Evolutionary conservation across 2,888 invertebrate genomes (phyloP), one percentile per base, ranked within the genome.

Genomic region (Temnothorax unifasciatus): DNA sequence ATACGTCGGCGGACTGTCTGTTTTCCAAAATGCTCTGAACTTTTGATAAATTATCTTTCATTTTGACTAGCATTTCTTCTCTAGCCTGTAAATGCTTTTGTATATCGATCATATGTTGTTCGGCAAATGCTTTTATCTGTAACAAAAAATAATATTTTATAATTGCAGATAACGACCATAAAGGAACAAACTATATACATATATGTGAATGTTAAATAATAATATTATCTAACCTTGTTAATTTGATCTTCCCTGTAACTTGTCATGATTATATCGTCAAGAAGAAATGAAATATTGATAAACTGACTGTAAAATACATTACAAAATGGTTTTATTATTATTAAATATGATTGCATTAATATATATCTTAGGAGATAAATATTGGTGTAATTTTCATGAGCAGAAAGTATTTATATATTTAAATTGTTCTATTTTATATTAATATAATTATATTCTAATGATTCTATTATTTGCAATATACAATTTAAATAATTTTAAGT

Each of bases 161-260:
- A 41, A 44, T 29, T 38, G 18, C 6, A 57, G 3, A 9, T 74
- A 29, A 29, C 15, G 15, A 1, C 15, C 15, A 25, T 52, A 6
- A 6, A 13, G 3, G 13, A 29, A 57, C 1, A 41, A 47, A 47
- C 38, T 38, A n/a, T 52, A 3, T 29, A 29, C 29, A 29, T 29
- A 29, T 29, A 29, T 29, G 29, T 29, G 3, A 29, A 29, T 29
- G 5, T 47, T 76, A n/a, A 47, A 68, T 61, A 25, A 64, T 34
- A 0, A 15, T 13, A 18, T 50, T 41, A 61, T 83, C 44, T 61
- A 74, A 86, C 82, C 68, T 83, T 84, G 15, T 84, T 29, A 50
- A 83, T n/a, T 29, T 86, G 81, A 59, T 86, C 44, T 71, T 59
- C 44, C 0, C 11, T 54, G 6, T 11, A 50, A n/a, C 71, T 63